A percentile compares a stretch with the other conserved stretches of the same genome.
Conservation (phyloP, 35 echinoderm and acorn worm species). For the Holothuria glaberrima region DNA sequence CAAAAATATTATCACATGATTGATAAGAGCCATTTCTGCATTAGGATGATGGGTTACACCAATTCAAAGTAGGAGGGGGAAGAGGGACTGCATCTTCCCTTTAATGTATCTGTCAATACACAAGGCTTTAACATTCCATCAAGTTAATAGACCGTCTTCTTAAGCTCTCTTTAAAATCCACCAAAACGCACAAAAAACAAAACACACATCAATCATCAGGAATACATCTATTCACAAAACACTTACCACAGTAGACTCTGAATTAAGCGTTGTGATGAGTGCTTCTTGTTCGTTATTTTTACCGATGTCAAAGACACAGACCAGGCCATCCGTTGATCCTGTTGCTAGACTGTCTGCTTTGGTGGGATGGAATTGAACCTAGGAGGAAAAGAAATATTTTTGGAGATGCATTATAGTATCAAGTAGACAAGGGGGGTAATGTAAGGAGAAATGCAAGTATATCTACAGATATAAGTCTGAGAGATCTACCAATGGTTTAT, state of each 20-base stretch:
- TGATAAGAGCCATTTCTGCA: too few relatives aligned
- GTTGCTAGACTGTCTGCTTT: slow-evolving; percentile 80
- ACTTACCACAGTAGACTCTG: slow-evolving; percentile 73
- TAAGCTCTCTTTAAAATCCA: too few relatives aligned
- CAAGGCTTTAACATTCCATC: too few relatives aligned
- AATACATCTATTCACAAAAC: too few relatives aligned
- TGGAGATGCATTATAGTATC: neutral
- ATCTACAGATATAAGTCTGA: neutral
- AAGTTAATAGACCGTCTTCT: too few relatives aligned
- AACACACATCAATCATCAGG: too few relatives aligned
- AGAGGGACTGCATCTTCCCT: too few relatives aligned
- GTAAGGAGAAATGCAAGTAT: neutral
- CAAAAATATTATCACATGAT: too few relatives aligned
- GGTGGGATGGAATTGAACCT: slow-evolving; percentile 94
- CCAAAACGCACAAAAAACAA: too few relatives aligned
- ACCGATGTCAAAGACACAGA: slow-evolving; percentile 97
- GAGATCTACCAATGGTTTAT: neutral
- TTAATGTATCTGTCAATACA: too few relatives aligned
- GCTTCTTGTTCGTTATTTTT: slow-evolving; percentile 97
- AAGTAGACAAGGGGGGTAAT: neutral
- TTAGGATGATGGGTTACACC: too few relatives aligned
- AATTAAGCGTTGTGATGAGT: slow-evolving; percentile 91
- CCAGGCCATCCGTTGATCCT: slow-evolving; percentile 91
- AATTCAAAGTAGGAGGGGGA: too few relatives aligned
- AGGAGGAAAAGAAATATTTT: neutral